Evolutionary conservation across 2,797 vertebrate genomes (phyloP), one percentile per base, ranked within the genome.

Genomic region (Sebastes taczanowskii): DNA sequence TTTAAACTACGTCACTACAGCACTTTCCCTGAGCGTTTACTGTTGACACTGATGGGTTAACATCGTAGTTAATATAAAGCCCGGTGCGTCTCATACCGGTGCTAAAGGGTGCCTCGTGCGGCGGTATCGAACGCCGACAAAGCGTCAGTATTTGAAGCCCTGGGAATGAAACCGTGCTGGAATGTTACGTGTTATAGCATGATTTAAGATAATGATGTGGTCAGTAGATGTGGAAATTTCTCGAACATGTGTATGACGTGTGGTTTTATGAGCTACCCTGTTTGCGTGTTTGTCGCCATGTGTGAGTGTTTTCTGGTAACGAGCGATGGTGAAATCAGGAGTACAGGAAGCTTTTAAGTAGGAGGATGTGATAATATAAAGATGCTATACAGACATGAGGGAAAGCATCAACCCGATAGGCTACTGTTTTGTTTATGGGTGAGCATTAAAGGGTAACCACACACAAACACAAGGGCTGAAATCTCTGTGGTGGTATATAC

Each of bases 211-310:
- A 25, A 67, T 53, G 67, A 76, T 78, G 46, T 32, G 62, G 68
- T 80, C 70, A 27, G 61, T 32, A 25, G 2, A 71, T 71, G 23
- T 59, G 52, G 59, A 69, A 11, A 5, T 63, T 46, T 22, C 29
- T 69, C 0, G 7, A 30, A 23, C 78, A 64, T 25, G 35, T 76
- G 74, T 65, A 61, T 20, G 61, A 29, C 63, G 20, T 84, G 61
- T 65, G 66, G 35, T 81, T 82, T 79, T 55, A 68, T 53, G 55
- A 38, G 27, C 38, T 67, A 23, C 46, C 20, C 16, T 66, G 63
- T 77, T 38, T 46, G 29, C 10, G 49, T n/a, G 38, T n/a, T 16
- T 49, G 35, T 5, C 3, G n/a, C 8, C 14, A 10, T 35, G 74
- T 46, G 56, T 61, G 52, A 11, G n/a, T 56, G 63, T 20, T 46